These are phyloP conservation scores for Platyrinchus mystaceus DNA, from an alignment of 2,797 vertebrate genomes.

Conservation along the genomic window DNA sequence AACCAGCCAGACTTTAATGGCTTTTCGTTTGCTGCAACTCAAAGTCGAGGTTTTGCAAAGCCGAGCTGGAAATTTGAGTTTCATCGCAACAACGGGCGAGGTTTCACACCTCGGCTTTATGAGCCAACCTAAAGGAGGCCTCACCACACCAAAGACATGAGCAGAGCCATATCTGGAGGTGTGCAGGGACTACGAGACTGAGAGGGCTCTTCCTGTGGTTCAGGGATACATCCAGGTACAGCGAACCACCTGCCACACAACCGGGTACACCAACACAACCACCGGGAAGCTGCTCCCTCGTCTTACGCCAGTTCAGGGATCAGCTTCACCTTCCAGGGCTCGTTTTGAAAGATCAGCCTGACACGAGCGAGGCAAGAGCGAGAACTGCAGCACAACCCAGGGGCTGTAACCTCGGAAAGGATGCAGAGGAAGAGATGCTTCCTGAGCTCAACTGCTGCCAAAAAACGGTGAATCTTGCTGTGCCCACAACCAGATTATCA, in stretches of 20 bases:
- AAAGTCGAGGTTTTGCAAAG: not conserved
- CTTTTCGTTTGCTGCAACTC: not conserved
- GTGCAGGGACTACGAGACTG: not conserved
- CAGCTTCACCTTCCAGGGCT: not conserved
- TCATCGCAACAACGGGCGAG: accelerated
- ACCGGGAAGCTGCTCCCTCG: not conserved
- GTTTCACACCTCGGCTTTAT: not conserved
- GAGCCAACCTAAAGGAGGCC: not conserved
- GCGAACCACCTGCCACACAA: accelerated
- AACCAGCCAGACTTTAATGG: not conserved
- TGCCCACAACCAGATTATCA: not conserved
- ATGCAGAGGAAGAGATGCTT: conserved; percentile 4
- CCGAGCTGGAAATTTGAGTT: not conserved
- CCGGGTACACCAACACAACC: accelerated
- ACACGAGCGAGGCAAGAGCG: not conserved
- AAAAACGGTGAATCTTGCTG: accelerated
- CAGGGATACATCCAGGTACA: not conserved
- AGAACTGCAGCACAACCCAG: not conserved
- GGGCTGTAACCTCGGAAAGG: not conserved
- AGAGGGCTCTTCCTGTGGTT: not conserved
- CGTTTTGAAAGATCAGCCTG: not conserved
- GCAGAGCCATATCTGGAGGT: not conserved
- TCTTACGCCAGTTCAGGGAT: accelerated
- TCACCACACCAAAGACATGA: not conserved
- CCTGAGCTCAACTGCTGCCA: conserved; percentile 13